These are phyloP conservation scores for Gobio gobio DNA, from an alignment of 2,113 vertebrate species.

Conservation along the genomic window DNA sequence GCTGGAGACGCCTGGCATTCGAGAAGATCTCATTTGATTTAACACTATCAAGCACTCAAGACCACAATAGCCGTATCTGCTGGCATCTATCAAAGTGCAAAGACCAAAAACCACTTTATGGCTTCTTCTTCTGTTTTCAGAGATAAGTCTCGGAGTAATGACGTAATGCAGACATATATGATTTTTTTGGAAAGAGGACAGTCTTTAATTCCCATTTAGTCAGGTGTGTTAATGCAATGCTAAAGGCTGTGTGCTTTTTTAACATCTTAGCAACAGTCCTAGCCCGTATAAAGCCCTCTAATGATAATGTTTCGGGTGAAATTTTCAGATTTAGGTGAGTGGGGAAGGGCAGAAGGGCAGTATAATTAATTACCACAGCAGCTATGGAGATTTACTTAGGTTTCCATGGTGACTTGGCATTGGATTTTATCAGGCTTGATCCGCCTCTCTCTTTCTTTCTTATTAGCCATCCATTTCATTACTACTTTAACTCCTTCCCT, in stretches of 20 bases:
- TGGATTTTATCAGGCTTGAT: conserved; percentile 42
- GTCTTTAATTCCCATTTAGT: background rate
- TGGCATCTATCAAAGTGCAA: conserved; percentile 57
- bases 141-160: conserved; percentile 53
- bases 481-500: background rate
- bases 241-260: background rate
- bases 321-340: background rate
- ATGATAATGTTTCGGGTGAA: background rate
- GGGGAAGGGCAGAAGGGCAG: conserved; percentile 17
- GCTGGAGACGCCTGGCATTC: conserved; percentile 49
- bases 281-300: background rate
- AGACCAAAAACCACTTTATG: conserved; percentile 52
- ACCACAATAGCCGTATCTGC: conserved; percentile 45
- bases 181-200: background rate
- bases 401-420: conserved; percentile 49
- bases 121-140: conserved; percentile 50
- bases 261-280: background rate
- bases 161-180: conserved; percentile 21
- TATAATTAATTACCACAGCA: conserved; percentile 49
- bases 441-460: conserved; percentile 2
- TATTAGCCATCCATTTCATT: background rate
- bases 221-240: conserved; percentile 6
- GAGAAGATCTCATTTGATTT: conserved; percentile 63
- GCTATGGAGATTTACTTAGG: conserved; percentile 10
- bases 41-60: conserved; percentile 55